Percentiles rank a stretch among this genome's conserved stretches.
Conservation (phyloP, 2,888 invertebrate species). For the Aporophyla lueneburgensis region DNA sequence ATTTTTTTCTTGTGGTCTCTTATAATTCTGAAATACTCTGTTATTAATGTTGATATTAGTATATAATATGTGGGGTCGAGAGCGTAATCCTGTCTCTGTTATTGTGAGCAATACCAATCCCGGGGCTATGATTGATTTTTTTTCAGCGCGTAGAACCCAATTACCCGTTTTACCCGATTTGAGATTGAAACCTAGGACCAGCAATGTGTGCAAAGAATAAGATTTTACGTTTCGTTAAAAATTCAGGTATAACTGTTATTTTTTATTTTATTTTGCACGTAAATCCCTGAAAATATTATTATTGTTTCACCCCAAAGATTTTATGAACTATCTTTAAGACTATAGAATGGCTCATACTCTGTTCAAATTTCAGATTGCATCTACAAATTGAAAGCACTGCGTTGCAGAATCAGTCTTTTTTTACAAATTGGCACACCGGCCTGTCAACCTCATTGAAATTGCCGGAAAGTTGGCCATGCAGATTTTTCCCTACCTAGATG, state of each 20-base stretch:
- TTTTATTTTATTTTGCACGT: background rate
- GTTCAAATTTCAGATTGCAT: background rate
- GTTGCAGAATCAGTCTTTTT: background rate
- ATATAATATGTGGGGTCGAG: constrained; percentile 14
- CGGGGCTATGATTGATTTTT: constrained; percentile 54
- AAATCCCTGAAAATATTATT: background rate
- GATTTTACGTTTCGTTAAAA: background rate
- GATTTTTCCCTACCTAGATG: background rate
- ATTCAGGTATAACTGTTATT: background rate
- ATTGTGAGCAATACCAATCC: constrained; percentile 46
- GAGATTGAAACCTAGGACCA: constrained; percentile 13
- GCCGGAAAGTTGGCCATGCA: too few species aligned
- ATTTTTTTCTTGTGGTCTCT: too few species aligned
- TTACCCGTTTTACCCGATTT: constrained; percentile 49
- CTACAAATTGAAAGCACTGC: background rate
- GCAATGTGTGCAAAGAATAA: constrained; percentile 1
- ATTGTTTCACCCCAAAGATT: background rate
- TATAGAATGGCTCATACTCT: background rate
- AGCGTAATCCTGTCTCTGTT: constrained; percentile 25
- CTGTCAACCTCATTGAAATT: too few species aligned
- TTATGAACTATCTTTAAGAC: background rate
- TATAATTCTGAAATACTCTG: background rate
- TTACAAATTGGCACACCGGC: background rate
- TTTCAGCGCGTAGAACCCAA: constrained; percentile 42
- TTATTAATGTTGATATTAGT: constrained; percentile 15